These are phyloP conservation scores for Paratrypauchen microcephalus DNA, from an alignment of 2,797 vertebrate genomes.

Conservation along the genomic window DNA sequence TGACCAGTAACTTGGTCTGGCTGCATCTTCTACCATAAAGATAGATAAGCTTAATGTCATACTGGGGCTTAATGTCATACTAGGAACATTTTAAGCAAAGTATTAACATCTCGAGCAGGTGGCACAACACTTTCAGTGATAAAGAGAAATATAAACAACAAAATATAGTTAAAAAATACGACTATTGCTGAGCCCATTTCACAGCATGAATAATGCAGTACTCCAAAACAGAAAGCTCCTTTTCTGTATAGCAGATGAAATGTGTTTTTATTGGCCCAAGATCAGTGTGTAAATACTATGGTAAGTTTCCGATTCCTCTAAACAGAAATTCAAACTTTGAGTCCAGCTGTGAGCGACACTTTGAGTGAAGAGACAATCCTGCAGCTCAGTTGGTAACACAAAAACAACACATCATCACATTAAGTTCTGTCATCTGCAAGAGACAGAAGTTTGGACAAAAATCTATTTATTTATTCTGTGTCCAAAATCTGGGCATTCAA, in stretches of 20 bases:
- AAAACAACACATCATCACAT: conserved; percentile 29
- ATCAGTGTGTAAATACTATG: neutral
- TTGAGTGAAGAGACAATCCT: conserved; percentile 32
- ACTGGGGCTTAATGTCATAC: no score
- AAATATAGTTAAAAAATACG: neutral
- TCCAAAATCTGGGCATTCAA: conserved; percentile 1
- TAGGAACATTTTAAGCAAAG: no score
- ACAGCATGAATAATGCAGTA: neutral
- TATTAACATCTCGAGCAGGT: no score
- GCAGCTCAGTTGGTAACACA: conserved; percentile 20
- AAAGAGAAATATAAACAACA: neutral
- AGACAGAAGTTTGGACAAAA: conserved; percentile 35
- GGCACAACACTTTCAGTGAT: neutral
- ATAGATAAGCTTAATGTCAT: no score
- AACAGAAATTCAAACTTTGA: conserved; percentile 12
- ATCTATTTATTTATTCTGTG: neutral
- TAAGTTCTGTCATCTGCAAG: conserved; percentile 10
- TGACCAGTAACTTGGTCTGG: no score
- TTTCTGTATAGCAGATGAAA: neutral
- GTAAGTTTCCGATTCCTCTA: neutral
- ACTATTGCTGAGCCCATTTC: neutral
- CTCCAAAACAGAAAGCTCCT: neutral
- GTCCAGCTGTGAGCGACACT: conserved; percentile 36
- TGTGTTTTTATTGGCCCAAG: neutral
- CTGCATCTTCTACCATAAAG: no score